A percentile compares a stretch with the other conserved stretches of the same genome.
phyloP scores from a whole-genome alignment of 92 coral and sea anemone genomes.

The Scolanthus callimorphus region DNA sequence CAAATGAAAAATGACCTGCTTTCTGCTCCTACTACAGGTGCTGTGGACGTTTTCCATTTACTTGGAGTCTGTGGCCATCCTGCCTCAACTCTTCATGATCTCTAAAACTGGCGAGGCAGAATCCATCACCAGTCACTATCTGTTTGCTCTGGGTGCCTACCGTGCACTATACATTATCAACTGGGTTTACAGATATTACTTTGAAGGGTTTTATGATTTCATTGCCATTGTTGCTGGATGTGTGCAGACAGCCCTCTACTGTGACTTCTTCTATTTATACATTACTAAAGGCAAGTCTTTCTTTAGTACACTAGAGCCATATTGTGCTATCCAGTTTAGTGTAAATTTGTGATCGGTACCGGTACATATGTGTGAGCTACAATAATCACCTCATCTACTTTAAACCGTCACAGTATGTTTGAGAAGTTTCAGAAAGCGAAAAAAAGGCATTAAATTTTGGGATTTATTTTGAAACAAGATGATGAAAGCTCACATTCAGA shows the following conservation, averaged over 20 bases:
- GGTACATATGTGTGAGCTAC: too few species aligned
- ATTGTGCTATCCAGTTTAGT: too few species aligned
- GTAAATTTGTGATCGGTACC: too few species aligned
- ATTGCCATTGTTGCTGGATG: conserved; percentile 99
- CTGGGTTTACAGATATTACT: conserved; percentile 96
- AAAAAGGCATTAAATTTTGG: too few species aligned
- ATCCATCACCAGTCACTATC: conserved; percentile 96
- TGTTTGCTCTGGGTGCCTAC: conserved; percentile 96
- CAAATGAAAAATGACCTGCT: neutral
- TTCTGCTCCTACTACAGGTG: conserved; percentile 39
- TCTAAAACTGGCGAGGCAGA: conserved; percentile 99
- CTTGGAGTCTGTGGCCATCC: conserved; percentile 97
- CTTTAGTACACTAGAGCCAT: too few species aligned
- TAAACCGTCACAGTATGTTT: too few species aligned
- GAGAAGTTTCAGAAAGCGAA: too few species aligned
- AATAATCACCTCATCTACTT: too few species aligned
- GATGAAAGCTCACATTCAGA: too few species aligned
- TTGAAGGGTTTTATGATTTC: conserved; percentile 99
- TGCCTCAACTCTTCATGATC: conserved; percentile 99
- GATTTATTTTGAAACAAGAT: too few species aligned
- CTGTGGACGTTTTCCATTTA: conserved; percentile 99
- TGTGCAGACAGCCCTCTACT: conserved; percentile 97
- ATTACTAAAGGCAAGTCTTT: conserved; percentile 92
- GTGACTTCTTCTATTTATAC: conserved; percentile 98
- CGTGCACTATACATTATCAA: conserved; percentile 95